Evolutionary conservation across 2,113 vertebrate genomes (phyloP), one percentile per base, ranked within the genome.

Genomic region (Geothlypis trichas): DNA sequence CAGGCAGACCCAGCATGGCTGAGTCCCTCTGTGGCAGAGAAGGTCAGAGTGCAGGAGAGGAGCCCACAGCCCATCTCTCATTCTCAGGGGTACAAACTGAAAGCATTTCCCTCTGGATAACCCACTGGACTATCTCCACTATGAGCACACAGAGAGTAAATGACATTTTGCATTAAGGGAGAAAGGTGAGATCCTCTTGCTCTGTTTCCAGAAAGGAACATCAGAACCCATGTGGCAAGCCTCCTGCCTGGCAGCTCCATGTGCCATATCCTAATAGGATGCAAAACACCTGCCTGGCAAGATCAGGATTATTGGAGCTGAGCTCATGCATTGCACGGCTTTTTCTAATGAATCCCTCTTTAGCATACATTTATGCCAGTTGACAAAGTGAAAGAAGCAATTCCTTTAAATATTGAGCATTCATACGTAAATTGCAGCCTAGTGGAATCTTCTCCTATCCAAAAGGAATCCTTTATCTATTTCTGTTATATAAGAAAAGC

Each of bases 401-500:
- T 96, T 96, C 95, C 92, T 87, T 97, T 94, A 97, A 94, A 97
- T 96, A 95, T 88, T 93, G 74, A 68, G 86, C 46, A 95, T 97
- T 96, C 95, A 95, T 88, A 96, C 75, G 4, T 95, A 97, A 97
- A 97, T 96, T 95, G 84, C 84, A 87, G 96, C 87, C 96, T 93
- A 69, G 61, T 93, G 63, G 94, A 96, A 95, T 93, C 93, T 93
- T 95, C 89, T 63, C 37, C 83, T 49, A 81, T 86, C 94, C 96
- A 84, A 95, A 97, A 0, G 8, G 90, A 97, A 96, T 74, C 76
- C 90, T 97, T 97, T 97, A 95, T 97, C 95, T 95, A 93, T 93
- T 97, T 96, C 96, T 94, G 94, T 97, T 97, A 96, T 68, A 87
- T 95, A 96, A 97, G 94, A 94, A 85, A 93, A 96, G 95, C 94